Base-by-base conservation (phyloP, 2,797 vertebrate genomes). In the Fistularia tabacaria region DNA sequence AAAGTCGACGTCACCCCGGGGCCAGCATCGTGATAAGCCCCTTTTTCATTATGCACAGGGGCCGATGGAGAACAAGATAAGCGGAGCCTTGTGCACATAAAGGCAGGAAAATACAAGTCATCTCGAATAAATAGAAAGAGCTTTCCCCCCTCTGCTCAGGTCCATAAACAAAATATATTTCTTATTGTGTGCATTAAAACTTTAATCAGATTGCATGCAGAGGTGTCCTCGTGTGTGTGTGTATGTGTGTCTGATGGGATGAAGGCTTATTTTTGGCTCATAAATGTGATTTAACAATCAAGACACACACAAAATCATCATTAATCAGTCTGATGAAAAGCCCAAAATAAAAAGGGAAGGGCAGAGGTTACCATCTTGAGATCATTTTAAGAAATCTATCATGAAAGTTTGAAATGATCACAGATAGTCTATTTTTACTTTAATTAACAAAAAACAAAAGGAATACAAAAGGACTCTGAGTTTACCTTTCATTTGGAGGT, bases 1-100 rank as follows among this genome's bases (percentile, higher is more conserved):
- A 76, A 85, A 86, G 80, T 82, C 77, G 71, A 84, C 84, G 81
- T 85, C 85, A 83, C 84, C 90, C 88, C 42, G 77, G 51, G 88
- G 89, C 86, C 84, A 81, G 64, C 79, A 59, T 80, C 77, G n/a
- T 14, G 86, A 91, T 89, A 90, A 88, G 81, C 82, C 59, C 64
- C 66, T 80, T 88, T 90, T 90, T 87, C 87, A 91, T 91, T 92
- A 89, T 90, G 77, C 80, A 79, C 85, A 61, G 63, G 72, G 81
- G 57, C 79, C 60, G 89, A n/a, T 48, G n/a, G 38, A 36, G 37
- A 7, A 36, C 1, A 7, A 89, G 87, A 91, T 90, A 80, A 84
- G 61, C 36, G 10, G 39, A 57, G 68, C 63, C 62, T 52, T 48
- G 75, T 79, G 73, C 82, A 83, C 85, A 85, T 74, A 73, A 86